Conservation (phyloP, 2,797 vertebrate genomes). For the Pangasius mekongensis region DNA sequence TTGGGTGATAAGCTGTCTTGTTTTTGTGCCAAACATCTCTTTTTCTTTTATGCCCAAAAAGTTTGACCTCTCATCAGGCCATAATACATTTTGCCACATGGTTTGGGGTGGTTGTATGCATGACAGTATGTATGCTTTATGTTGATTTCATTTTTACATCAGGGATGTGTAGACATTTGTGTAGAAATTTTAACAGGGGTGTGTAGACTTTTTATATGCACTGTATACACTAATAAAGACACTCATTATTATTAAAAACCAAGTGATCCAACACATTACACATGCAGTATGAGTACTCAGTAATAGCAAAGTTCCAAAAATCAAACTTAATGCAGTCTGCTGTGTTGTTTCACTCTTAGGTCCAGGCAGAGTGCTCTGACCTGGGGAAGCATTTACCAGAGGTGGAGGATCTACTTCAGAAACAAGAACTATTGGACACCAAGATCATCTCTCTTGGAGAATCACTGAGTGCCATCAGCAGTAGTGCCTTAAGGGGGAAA, state of each 20-base stretch:
- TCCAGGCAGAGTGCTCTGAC: conserved; percentile 72
- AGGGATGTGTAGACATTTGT: background rate
- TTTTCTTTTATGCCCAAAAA: background rate
- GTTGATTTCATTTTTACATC: background rate
- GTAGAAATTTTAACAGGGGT: background rate
- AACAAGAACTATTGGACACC: conserved; percentile 82
- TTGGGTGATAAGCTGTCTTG: too few relatives aligned
- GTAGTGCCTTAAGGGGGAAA: conserved; percentile 66
- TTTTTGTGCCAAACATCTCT: background rate
- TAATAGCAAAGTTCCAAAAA: background rate
- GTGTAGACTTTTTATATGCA: background rate
- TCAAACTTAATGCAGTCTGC: background rate
- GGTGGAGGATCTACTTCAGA: conserved; percentile 82
- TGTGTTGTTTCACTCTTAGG: conserved; percentile 63
- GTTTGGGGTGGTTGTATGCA: background rate
- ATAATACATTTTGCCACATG: background rate
- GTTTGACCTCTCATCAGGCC: background rate
- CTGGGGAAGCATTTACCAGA: conserved; percentile 83
- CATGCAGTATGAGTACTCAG: background rate
- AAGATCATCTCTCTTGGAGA: conserved; percentile 81
- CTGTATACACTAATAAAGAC: background rate
- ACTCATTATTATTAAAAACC: background rate
- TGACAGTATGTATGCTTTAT: background rate
- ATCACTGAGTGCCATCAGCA: conserved; percentile 71
- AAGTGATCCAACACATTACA: background rate